Evolutionary conservation across 2,797 vertebrate species (phyloP).

Genomic region (Pampus argenteus): DNA sequence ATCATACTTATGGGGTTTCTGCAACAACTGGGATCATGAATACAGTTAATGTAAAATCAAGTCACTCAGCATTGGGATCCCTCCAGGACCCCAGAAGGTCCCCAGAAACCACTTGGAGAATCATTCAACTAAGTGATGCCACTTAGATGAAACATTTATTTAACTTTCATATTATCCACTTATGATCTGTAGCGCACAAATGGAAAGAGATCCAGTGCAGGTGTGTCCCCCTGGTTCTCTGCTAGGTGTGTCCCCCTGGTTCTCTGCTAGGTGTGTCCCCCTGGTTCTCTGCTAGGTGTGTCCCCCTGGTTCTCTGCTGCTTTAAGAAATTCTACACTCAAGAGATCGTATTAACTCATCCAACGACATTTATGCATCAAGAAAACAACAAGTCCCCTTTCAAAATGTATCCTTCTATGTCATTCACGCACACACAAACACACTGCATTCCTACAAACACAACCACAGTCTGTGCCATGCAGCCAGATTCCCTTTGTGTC

Average conservation of each 20-base stretch:
- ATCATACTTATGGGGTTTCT: background rate
- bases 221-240: background rate
- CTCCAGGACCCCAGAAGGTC: conserved; percentile 1
- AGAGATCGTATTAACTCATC: background rate
- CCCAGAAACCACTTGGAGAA: conserved; percentile 4
- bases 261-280: background rate
- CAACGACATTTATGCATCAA: background rate
- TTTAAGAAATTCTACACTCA: conserved; percentile 1
- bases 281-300: background rate
- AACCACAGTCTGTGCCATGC: conserved; percentile 44
- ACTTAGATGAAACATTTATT: conserved; percentile 2
- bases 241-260: too few species aligned
- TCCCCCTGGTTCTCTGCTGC: background rate
- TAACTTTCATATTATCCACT: background rate
- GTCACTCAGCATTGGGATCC: background rate
- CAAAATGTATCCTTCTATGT: conserved; percentile 1
- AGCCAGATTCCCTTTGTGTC: conserved; percentile 40
- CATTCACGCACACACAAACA: background rate
- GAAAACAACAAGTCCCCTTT: background rate
- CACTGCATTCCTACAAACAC: conserved; percentile 26
- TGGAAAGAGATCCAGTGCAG: background rate
- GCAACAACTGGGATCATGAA: background rate
- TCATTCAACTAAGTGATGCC: background rate
- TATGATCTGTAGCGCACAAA: background rate
- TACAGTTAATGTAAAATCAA: conserved; percentile 3